A percentile compares a stretch with the other conserved stretches of the same genome.
These are phyloP conservation scores for Oncorhynchus mykiss DNA, from an alignment of 2,113 vertebrate species.

Conservation along the genomic window DNA sequence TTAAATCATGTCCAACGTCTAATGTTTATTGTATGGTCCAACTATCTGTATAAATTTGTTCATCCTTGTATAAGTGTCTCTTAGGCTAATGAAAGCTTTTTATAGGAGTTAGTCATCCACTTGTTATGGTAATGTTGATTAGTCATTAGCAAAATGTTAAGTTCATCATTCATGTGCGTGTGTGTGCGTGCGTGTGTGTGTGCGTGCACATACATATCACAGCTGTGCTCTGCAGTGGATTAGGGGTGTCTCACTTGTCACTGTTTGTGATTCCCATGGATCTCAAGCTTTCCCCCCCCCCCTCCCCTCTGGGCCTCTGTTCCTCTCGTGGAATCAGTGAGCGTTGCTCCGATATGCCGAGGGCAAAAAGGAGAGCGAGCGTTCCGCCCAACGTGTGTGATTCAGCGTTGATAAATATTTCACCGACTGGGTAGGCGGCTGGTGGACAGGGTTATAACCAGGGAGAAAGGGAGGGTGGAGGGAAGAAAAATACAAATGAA, in stretches of 20 bases:
- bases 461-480: slow-evolving; percentile 4
- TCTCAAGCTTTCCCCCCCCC: not conserved
- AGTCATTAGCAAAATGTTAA: not conserved
- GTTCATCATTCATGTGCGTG: not conserved
- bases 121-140: too few species aligned
- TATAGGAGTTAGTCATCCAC: not conserved
- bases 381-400: slow-evolving; percentile 56
- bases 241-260: not conserved
- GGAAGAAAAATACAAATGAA: slow-evolving; percentile 61
- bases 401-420: slow-evolving; percentile 72
- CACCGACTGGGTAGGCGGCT: slow-evolving; percentile 46
- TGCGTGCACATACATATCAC: too few species aligned
- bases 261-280: slow-evolving; percentile 5
- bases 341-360: slow-evolving; percentile 16
- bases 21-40: too few species aligned
- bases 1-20: too few species aligned
- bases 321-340: slow-evolving; percentile 19
- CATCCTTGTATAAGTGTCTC: not conserved
- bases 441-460: slow-evolving; percentile 26
- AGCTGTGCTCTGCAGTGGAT: not conserved
- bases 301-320: not conserved
- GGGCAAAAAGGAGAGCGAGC: not conserved
- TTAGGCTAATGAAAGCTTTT: not conserved
- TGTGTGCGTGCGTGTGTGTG: not conserved
- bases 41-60: not conserved